Percentiles rank a stretch among this genome's conserved stretches.
These are phyloP conservation scores for Prionailurus bengalensis DNA, from an alignment of 2,113 vertebrate species.

Conservation along the genomic window DNA sequence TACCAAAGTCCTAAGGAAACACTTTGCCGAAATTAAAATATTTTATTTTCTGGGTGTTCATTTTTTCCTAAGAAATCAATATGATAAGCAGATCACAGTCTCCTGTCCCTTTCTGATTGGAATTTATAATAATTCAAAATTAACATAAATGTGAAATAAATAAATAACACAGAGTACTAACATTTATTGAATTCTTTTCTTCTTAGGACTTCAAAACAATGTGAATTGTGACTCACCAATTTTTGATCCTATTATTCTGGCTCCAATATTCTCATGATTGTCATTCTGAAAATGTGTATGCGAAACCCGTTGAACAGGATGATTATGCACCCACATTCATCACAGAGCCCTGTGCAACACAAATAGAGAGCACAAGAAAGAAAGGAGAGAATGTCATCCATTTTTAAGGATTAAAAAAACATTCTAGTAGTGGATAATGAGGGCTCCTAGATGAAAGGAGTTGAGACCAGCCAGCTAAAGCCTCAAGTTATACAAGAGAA, in stretches of 20 bases:
- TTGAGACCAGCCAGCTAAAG: background rate
- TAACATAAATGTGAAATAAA: constrained; percentile 13
- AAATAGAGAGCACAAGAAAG: background rate
- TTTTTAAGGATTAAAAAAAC: background rate
- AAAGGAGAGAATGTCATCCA: background rate
- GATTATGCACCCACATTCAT: background rate
- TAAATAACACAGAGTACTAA: background rate
- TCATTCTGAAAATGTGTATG: background rate
- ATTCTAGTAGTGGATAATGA: background rate
- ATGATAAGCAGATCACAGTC: background rate
- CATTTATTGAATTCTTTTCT: background rate
- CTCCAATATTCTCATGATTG: background rate
- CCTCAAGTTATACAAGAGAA: background rate
- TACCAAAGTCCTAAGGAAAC: background rate
- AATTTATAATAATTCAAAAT: background rate
- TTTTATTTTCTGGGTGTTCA: background rate
- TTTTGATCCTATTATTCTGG: background rate
- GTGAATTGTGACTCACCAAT: background rate
- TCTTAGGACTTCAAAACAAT: background rate
- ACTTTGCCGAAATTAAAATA: background rate
- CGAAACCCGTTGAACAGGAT: background rate
- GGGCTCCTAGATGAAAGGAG: background rate
- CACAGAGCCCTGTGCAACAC: background rate
- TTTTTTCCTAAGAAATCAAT: constrained; percentile 24
- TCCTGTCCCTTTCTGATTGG: background rate